phyloP scores from a whole-genome alignment of 2,797 vertebrate species.

The Acanthurus lineatus region DNA sequence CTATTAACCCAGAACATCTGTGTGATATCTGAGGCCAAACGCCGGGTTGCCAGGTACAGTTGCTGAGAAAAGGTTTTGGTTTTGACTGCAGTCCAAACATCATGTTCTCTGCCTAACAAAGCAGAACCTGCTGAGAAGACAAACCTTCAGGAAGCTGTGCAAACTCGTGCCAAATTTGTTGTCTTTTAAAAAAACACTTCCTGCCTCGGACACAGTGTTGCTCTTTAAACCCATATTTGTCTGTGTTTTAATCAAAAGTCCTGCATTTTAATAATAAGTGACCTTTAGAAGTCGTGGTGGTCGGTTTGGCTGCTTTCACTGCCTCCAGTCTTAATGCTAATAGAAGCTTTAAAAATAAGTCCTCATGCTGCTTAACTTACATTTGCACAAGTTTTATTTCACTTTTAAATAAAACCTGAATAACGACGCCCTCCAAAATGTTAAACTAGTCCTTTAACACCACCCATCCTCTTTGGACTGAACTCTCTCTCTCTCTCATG shows the following conservation, averaged over 20 bases:
- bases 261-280: neutral
- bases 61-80: neutral
- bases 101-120: neutral
- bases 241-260: neutral
- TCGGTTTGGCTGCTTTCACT: neutral
- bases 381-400: neutral
- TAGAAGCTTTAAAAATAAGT: neutral
- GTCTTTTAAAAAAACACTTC: too few relatives aligned
- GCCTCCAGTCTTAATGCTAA: slow-evolving; percentile 5
- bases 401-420: neutral
- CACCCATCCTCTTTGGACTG: neutral
- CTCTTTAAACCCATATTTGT: too few relatives aligned
- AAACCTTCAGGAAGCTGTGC: too few relatives aligned
- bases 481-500: slow-evolving; percentile 10
- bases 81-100: neutral
- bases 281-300: too few relatives aligned
- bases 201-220: too few relatives aligned
- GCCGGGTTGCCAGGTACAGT: neutral
- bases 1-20: neutral
- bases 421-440: neutral
- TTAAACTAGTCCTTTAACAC: slow-evolving; percentile 27
- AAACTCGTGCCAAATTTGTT: too few relatives aligned
- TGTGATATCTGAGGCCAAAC: neutral
- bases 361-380: neutral
- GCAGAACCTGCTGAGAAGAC: too few relatives aligned